Conservation (phyloP, 2,113 vertebrate species). For the Hyaena hyaena region DNA sequence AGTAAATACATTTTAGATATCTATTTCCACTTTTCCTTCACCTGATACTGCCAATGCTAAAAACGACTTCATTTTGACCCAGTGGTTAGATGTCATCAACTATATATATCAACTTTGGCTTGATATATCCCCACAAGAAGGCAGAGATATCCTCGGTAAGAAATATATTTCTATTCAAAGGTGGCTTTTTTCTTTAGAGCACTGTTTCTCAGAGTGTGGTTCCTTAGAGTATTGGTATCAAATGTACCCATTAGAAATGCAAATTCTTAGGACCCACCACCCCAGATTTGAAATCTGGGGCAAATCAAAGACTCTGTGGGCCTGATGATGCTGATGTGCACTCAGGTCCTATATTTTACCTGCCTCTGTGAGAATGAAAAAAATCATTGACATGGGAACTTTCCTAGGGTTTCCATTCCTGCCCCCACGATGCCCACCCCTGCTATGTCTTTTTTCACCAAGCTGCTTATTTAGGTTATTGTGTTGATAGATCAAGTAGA, state of each 20-base stretch:
- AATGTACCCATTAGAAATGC: background rate
- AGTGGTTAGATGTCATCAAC: conserved; percentile 3
- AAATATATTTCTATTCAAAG: background rate
- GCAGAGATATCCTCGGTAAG: background rate
- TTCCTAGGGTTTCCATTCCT: background rate
- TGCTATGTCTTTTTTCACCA: background rate
- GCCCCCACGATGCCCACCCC: background rate
- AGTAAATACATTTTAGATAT: background rate
- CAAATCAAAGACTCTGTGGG: background rate
- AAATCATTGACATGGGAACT: background rate
- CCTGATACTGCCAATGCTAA: background rate
- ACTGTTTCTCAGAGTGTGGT: background rate
- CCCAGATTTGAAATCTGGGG: background rate
- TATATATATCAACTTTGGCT: background rate
- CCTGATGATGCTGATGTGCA: background rate
- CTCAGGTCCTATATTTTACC: background rate
- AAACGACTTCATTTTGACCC: background rate
- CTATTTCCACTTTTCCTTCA: conserved; percentile 14
- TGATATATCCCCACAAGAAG: background rate
- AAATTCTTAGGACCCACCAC: background rate
- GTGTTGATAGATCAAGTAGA: background rate
- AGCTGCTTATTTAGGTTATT: background rate
- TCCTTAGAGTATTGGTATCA: background rate
- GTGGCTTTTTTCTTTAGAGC: background rate
- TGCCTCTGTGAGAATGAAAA: background rate